Evolutionary conservation across 2,113 vertebrate genomes (phyloP).

Genomic region (Blennius ocellaris): DNA sequence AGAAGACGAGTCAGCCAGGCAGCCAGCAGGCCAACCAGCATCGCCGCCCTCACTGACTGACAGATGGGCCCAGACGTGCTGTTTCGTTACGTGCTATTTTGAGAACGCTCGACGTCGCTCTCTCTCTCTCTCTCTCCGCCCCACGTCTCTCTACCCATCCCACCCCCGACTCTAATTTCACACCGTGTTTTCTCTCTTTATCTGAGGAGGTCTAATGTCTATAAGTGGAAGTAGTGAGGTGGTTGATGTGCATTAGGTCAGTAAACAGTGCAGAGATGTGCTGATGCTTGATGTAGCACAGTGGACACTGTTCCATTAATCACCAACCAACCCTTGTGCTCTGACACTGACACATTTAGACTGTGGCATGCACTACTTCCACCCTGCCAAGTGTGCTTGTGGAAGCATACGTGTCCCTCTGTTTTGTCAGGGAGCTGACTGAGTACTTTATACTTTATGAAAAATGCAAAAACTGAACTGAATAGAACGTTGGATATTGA

Average conservation of each 20-base stretch:
- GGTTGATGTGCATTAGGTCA: slow-evolving; percentile 53
- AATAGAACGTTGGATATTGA: too few relatives aligned
- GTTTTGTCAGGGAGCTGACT: slow-evolving; percentile 5
- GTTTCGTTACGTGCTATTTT: slow-evolving; percentile 51
- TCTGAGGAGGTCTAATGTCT: slow-evolving; percentile 37
- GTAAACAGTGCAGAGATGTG: slow-evolving; percentile 46
- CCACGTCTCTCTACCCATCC: slow-evolving; percentile 15
- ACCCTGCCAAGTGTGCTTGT: slow-evolving; percentile 20
- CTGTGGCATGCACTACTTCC: slow-evolving; percentile 33
- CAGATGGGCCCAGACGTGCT: slow-evolving; percentile 53
- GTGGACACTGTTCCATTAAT: slow-evolving; percentile 59
- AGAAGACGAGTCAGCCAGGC: slow-evolving; percentile 23
- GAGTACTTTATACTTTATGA: background rate
- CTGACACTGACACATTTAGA: slow-evolving; percentile 51
- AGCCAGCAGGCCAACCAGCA: slow-evolving; percentile 38
- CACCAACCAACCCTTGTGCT: slow-evolving; percentile 24
- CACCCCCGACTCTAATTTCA: slow-evolving; percentile 4
- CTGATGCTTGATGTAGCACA: slow-evolving; percentile 42
- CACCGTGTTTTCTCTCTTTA: slow-evolving; percentile 32
- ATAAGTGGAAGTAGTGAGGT: slow-evolving; percentile 56
- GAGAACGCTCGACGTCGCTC: slow-evolving; percentile 25
- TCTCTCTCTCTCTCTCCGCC: slow-evolving; percentile 11
- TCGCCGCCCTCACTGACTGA: slow-evolving; percentile 34
- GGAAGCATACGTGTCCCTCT: slow-evolving; percentile 19
- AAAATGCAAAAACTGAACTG: background rate